Conservation (phyloP, 2,797 vertebrate genomes). For the Ctenopoma multispine region DNA sequence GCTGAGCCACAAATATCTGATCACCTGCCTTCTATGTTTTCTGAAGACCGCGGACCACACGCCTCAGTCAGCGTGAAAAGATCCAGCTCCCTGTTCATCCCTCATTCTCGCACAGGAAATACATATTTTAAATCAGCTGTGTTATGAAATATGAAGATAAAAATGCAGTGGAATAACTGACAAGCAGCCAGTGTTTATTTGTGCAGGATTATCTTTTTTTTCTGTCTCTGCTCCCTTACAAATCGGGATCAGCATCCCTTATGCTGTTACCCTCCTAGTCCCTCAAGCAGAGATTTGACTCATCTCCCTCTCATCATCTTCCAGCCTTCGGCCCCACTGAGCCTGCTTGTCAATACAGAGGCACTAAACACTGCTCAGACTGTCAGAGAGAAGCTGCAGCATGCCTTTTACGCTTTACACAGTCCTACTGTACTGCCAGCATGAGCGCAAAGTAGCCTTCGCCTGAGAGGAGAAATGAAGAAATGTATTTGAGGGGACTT, state of each 20-base stretch:
- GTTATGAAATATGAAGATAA: too few relatives aligned
- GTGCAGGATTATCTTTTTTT: conserved; percentile 46
- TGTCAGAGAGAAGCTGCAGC: conserved; percentile 48
- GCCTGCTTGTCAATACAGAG: conserved; percentile 55
- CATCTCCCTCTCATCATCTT: conserved; percentile 62
- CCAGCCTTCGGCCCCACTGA: conserved; percentile 38
- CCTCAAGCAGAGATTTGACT: conserved; percentile 66
- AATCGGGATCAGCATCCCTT: conserved; percentile 52
- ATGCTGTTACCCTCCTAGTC: conserved; percentile 47
- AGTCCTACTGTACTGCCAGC: conserved; percentile 18
- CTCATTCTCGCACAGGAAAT: background rate
- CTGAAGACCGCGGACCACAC: background rate
- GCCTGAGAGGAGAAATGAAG: conserved; percentile 1
- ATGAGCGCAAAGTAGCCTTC: conserved; percentile 9
- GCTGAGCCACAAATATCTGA: conserved; percentile 41
- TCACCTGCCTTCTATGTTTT: conserved; percentile 33
- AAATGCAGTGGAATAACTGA: conserved; percentile 22
- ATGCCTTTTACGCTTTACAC: conserved; percentile 34
- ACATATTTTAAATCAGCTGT: background rate
- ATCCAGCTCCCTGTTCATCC: conserved; percentile 8
- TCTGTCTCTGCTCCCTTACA: conserved; percentile 24
- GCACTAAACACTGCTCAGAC: conserved; percentile 44
- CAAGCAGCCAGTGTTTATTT: conserved; percentile 36
- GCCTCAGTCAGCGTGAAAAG: conserved; percentile 5
- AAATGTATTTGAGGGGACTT: background rate